These are phyloP conservation scores for Xylota segnis DNA, from an alignment of 2,888 invertebrate genomes.

Conservation along the genomic window DNA sequence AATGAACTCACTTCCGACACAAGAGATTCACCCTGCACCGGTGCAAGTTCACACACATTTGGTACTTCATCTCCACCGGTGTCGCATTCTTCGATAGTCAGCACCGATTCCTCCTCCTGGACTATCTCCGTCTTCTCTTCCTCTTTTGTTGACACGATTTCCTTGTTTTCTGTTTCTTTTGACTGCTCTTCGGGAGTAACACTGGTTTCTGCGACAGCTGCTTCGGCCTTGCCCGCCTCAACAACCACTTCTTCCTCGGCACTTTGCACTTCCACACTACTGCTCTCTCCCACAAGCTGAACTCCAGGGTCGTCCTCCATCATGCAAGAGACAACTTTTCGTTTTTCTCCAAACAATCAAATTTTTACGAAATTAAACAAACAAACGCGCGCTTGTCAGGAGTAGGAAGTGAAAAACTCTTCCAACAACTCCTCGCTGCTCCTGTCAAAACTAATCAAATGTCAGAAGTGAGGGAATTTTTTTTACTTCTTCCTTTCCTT, in stretches of 20 bases:
- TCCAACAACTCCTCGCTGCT: constrained; percentile 53
- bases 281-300: constrained; percentile 1
- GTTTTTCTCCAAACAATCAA: background rate
- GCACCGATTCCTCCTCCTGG: background rate
- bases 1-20: background rate
- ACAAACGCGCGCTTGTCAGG: constrained; percentile 68
- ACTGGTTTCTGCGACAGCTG: background rate
- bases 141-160: background rate
- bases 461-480: constrained; percentile 53
- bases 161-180: background rate
- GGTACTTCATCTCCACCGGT: constrained; percentile 63
- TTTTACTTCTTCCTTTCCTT: background rate
- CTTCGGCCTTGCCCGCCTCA: constrained; percentile 4
- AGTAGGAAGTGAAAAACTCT: constrained; percentile 13
- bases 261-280: background rate
- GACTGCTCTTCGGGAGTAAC: background rate
- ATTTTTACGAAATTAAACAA: constrained; percentile 25
- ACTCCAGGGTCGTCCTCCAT: constrained; percentile 24
- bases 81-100: constrained; percentile 57
- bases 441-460: constrained; percentile 63
- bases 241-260: background rate
- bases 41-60: constrained; percentile 13
- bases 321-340: constrained; percentile 7
- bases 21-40: background rate
- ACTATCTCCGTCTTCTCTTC: background rate